Evolutionary conservation across 2,888 invertebrate genomes (phyloP), one percentile per base, ranked within the genome.

Genomic region (Drosophila infuscata): DNA sequence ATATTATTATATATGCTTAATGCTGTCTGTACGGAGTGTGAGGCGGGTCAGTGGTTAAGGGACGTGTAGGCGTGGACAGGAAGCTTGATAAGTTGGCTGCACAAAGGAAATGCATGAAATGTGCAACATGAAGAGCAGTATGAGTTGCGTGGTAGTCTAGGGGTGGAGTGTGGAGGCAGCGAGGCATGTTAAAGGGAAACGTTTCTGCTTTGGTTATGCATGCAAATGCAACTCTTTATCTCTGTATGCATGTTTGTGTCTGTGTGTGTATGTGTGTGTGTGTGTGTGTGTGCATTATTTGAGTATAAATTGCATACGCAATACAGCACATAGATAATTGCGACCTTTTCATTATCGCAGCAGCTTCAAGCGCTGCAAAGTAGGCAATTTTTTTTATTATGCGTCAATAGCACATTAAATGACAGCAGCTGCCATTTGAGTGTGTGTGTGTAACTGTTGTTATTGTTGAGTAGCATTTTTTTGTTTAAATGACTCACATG

Each of bases 81-180:
- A 85, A 90, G 80, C 90, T 88, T 85, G 85, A 85, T 85, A 85
- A 85, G 85, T 90, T 89, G 86, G 74, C 83, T 73, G 90, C 77
- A 90, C 90, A 85, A 85, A 85, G 85, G 85, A 85, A 90, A 85
- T 90, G 85, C 85, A 90, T 78, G 87, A 82, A 82, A 79, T 91
- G 79, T 78, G 80, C 78, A 78, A 80, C 67, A 73, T 69, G 89
- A 76, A 89, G 77, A 69, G 82, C 67, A 25, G 56, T n/a, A 12
- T 30, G 60, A 15, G 57, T 11, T 33, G 29, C 8, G n/a, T n/a
- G 12, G 11, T 15, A 41, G 8, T 7, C 20, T 20, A 32, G 11
- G 32, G 15, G 20, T 12, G 52, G 53, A 35, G 6, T 5, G 25
- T 12, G 20, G 20, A 46, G 8, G 25, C 36, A 29, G 11, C 38